Evolutionary conservation across 2,888 invertebrate species (phyloP).

Genomic region (Ormyrus pomaceus): DNA sequence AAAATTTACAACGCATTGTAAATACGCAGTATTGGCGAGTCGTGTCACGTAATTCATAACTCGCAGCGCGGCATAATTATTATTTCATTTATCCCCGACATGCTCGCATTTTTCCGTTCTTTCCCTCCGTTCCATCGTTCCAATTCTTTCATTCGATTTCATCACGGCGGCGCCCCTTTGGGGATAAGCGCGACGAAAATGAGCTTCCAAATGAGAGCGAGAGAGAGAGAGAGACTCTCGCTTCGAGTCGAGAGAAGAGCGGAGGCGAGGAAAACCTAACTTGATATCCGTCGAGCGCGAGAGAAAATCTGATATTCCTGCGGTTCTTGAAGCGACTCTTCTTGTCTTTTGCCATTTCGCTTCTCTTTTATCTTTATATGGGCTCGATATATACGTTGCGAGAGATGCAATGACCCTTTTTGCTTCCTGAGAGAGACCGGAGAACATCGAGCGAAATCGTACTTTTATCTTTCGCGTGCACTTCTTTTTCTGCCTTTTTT

Average conservation of each 20-base stretch:
- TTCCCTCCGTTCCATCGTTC: too few relatives aligned
- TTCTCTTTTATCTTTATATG: constrained; percentile 31
- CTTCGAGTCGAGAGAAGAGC: too few relatives aligned
- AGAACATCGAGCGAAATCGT: constrained; percentile 13
- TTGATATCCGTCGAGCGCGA: too few relatives aligned
- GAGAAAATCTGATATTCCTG: constrained; percentile 37
- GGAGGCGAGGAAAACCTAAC: too few relatives aligned
- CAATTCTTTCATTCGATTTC: background rate
- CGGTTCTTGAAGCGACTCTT: constrained; percentile 20
- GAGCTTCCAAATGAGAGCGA: constrained; percentile 15
- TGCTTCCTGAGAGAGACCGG: background rate
- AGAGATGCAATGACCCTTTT: background rate
- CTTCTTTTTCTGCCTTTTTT: background rate
- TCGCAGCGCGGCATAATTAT: too few relatives aligned
- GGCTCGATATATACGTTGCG: constrained; percentile 2
- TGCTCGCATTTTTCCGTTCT: too few relatives aligned
- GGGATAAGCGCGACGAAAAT: constrained; percentile 33
- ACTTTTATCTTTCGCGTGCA: constrained; percentile 2
- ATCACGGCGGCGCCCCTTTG: constrained; percentile 8
- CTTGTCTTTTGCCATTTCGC: constrained; percentile 26
- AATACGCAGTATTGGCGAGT: too few relatives aligned
- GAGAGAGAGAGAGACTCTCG: background rate
- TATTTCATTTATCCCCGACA: too few relatives aligned
- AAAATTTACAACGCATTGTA: too few relatives aligned
- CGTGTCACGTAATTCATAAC: too few relatives aligned